phyloP scores from a whole-genome alignment of 2,113 vertebrate species.

The Python bivittatus region DNA sequence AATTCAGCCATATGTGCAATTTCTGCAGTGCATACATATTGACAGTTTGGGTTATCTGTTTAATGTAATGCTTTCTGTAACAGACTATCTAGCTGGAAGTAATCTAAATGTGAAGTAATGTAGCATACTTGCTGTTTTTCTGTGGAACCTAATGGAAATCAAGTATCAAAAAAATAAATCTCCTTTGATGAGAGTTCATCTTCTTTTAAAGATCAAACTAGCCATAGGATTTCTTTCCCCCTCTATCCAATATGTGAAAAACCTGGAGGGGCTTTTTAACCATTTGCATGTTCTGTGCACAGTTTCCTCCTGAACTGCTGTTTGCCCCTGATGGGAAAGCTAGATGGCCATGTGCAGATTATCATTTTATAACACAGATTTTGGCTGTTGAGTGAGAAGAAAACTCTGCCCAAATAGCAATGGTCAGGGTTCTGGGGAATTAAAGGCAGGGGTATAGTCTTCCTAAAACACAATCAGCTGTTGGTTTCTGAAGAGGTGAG shows the following conservation, averaged over 20 bases:
- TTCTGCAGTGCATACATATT: background rate
- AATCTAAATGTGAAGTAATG: background rate
- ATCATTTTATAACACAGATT: background rate
- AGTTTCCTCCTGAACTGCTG: background rate
- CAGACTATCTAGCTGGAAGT: background rate
- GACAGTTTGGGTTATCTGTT: background rate
- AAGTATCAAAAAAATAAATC: background rate
- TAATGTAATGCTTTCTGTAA: background rate
- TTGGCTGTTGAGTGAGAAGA: background rate
- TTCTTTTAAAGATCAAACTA: background rate
- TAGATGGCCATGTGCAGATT: background rate
- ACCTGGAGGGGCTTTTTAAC: background rate
- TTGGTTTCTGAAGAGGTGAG: background rate
- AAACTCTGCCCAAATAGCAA: background rate
- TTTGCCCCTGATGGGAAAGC: background rate
- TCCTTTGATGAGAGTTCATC: no score
- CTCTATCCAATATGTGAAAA: background rate
- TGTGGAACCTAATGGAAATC: background rate
- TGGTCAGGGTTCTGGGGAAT: background rate
- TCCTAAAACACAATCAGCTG: background rate
- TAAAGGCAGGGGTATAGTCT: background rate
- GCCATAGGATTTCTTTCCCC: background rate
- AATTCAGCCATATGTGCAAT: background rate
- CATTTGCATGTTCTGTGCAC: no score
- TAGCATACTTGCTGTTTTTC: background rate